phyloP scores from a whole-genome alignment of 2,113 vertebrate genomes.

The Ailuropoda melanoleuca region DNA sequence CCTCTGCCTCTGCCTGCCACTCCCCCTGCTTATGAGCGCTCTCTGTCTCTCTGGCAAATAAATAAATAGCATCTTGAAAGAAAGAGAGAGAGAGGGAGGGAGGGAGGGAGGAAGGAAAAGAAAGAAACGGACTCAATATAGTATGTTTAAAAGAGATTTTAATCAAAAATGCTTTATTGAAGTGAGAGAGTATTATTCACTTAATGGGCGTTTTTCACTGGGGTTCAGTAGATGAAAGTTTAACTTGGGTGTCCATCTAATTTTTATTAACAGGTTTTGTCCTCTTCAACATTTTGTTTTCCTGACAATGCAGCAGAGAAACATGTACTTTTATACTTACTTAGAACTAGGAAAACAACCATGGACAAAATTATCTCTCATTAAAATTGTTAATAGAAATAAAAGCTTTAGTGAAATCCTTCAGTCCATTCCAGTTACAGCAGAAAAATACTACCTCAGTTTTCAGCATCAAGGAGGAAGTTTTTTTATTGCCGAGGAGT shows the following conservation, averaged over 20 bases:
- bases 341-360: not conserved
- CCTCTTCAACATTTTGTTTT: constrained; percentile 4
- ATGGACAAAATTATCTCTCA: not conserved
- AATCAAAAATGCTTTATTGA: not conserved
- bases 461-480: not conserved
- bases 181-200: not conserved
- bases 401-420: not conserved
- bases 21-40: not conserved
- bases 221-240: not conserved
- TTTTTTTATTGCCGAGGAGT: not conserved
- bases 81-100: no score
- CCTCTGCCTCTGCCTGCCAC: not conserved
- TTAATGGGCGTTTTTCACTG: not conserved
- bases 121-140: not conserved
- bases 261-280: constrained; percentile 3
- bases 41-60: not conserved
- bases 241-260: not conserved
- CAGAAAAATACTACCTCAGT: not conserved
- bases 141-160: not conserved
- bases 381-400: not conserved
- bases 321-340: not conserved
- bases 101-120: no score
- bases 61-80: not conserved
- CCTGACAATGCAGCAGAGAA: not conserved
- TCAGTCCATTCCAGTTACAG: not conserved